Conservation (phyloP, 1,140 invertebrate genomes). For the Mya arenaria region DNA sequence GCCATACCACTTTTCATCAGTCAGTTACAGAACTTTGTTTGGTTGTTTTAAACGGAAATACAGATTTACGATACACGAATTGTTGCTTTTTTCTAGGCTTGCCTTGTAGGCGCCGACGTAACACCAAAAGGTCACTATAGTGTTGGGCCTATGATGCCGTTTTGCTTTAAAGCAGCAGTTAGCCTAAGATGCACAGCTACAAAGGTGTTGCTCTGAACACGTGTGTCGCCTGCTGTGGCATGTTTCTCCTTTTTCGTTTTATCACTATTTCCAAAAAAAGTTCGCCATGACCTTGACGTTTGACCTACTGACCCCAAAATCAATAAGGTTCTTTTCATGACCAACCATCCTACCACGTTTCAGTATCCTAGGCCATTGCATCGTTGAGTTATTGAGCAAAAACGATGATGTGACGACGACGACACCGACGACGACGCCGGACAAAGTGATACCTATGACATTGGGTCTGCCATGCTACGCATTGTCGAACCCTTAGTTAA, state of each 20-base stretch:
- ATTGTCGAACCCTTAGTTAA: not conserved
- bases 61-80: slow-evolving; percentile 3
- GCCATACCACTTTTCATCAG: no score
- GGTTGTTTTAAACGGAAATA: slow-evolving; percentile 3
- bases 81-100: slow-evolving; percentile 7
- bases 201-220: slow-evolving; percentile 1
- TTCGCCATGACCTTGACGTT: no score
- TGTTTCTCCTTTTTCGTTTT: not conserved
- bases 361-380: slow-evolving; percentile 2
- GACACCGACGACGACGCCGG: no score
- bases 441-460: slow-evolving; percentile 4
- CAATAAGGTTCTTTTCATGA: slow-evolving; percentile 4
- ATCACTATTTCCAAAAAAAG: no score
- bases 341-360: slow-evolving; percentile 9
- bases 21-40: no score
- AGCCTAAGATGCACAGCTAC: not conserved
- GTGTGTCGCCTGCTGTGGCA: not conserved
- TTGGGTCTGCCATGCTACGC: no score
- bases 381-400: slow-evolving; percentile 1
- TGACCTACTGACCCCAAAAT: no score
- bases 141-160: slow-evolving; percentile 7
- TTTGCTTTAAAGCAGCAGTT: slow-evolving; percentile 11
- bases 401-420: not conserved
- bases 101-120: no score
- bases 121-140: slow-evolving; percentile 7